phyloP scores from a whole-genome alignment of 2,888 invertebrate species.

The Sipha maydis region DNA sequence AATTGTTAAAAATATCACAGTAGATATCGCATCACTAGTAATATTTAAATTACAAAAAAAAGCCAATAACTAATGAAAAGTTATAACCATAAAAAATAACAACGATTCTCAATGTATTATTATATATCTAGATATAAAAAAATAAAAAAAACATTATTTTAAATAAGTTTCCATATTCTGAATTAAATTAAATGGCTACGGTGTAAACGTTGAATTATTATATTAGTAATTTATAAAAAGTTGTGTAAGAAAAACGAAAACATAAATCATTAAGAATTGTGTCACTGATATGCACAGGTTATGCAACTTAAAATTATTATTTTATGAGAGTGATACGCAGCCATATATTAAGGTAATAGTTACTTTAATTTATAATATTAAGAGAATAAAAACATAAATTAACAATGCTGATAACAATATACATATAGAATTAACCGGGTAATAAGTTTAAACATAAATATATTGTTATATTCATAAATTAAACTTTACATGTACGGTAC shows the following conservation, averaged over 20 bases:
- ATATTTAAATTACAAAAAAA: not conserved
- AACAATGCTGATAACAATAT: not conserved
- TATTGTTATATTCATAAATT: no score
- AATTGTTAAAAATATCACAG: not conserved
- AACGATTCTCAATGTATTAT: no score
- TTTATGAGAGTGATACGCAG: not conserved
- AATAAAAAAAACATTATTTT: not conserved
- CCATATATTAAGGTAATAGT: not conserved
- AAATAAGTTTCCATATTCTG: not conserved
- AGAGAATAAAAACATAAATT: not conserved
- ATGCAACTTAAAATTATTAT: not conserved
- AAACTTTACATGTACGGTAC: no score
- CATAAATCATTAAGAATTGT: slow-evolving; percentile 30
- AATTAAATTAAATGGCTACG: not conserved
- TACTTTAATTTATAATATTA: not conserved
- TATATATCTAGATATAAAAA: not conserved
- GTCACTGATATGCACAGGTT: slow-evolving; percentile 39
- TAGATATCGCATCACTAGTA: not conserved
- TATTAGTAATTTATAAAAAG: no score
- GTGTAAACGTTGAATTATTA: not conserved
- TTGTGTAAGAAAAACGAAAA: not conserved
- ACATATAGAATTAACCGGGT: not conserved
- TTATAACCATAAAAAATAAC: no score
- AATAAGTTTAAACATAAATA: no score
- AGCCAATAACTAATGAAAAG: not conserved